Percentiles rank a stretch among this genome's conserved stretches.
Evolutionary conservation across 30 jellyfish, hydroid and myxozoan species (phyloP).

Genomic region (Hydractinia symbiolongicarpus): DNA sequence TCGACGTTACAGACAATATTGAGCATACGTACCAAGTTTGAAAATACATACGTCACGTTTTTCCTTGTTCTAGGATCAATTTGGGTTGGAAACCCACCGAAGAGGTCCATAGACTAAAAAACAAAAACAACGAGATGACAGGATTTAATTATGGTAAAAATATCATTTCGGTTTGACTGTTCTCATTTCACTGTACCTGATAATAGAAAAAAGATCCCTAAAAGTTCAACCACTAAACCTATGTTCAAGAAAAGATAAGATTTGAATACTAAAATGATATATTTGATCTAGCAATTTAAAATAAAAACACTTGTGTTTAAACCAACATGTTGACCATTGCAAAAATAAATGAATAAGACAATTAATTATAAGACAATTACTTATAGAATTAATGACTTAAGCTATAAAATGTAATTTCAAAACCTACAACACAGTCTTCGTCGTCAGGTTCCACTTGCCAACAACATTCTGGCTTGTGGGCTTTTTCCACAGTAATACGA

Average conservation of each 20-base stretch:
- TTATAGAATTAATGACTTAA: background rate
- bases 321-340: background rate
- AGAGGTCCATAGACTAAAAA: slow-evolving; percentile 20
- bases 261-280: too few species aligned
- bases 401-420: background rate
- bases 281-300: too few species aligned
- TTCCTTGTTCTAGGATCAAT: slow-evolving; percentile 5
- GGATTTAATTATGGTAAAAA: too few species aligned
- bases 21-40: slow-evolving; percentile 22
- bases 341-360: background rate
- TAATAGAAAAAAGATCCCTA: too few species aligned
- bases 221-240: too few species aligned
- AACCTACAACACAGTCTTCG: slow-evolving; percentile 25
- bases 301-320: too few species aligned
- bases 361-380: background rate
- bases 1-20: background rate
- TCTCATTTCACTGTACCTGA: too few species aligned
- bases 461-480: slow-evolving; percentile 30
- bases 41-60: slow-evolving; percentile 11
- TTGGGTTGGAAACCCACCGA: slow-evolving; percentile 16
- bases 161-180: too few species aligned
- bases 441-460: slow-evolving; percentile 37
- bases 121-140: background rate
- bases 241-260: too few species aligned
- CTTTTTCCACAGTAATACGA: background rate